Evolutionary conservation across 2,113 vertebrate genomes (phyloP), one percentile per base, ranked within the genome.

Genomic region (Sporophila hypoxantha): DNA sequence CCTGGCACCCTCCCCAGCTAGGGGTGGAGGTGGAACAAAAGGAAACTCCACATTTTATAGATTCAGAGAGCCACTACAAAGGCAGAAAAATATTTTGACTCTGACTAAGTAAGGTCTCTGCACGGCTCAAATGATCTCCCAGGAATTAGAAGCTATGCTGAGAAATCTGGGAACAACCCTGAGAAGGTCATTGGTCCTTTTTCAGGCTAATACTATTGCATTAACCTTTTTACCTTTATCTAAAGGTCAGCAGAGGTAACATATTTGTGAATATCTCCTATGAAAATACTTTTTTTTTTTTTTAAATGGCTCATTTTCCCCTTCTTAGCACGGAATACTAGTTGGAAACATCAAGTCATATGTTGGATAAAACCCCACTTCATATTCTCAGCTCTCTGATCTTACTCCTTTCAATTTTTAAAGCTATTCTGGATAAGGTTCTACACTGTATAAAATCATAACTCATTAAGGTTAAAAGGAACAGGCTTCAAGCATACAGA

Each of bases 271-370:
- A 94, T 91, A 82, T 94, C 61, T 92, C 89, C 67, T 73, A 44
- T 89, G 73, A 96, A 96, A 96, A 94, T 66, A 86, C 42, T 57
- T 41, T 9, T 49, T 87, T 84, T 39, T 46, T 82, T 87, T 85
- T 49, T 82, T 90, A 60, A 83, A 85, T 88, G 88, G 79, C 62
- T 96, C 42, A 2, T 91, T 96, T 92, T 94, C 85, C 66, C 94
- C 32, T 87, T 84, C 87, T 86, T 87, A 86, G 80, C 76, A 92
- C 1, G 12, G 69, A 93, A 59, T 91, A 70, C 71, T 88, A 47
- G 69, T 75, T 96, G 95, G 96, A 97, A 97, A 96, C 82, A 94
- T 86, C 95, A 60, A 91, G 92, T 96, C 93, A 95, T 73, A 86
- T 2, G 4, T 74, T 97, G 94, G 93, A 92, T 85, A 88, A 95